Base-by-base conservation (phyloP, 2,888 invertebrate genomes). In the Leucophenga montana region DNA sequence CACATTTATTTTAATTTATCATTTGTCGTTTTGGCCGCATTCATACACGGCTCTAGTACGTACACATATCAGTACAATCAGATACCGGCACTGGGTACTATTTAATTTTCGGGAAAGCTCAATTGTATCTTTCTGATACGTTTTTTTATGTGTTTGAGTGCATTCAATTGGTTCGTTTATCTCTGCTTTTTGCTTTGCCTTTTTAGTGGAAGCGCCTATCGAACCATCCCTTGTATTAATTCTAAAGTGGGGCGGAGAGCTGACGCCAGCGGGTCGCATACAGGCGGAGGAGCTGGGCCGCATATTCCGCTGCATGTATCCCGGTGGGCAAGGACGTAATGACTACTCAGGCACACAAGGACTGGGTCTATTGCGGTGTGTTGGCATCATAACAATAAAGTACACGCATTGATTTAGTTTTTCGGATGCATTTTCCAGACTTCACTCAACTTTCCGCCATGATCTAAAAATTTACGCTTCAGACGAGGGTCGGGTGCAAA, bases 391-490 rank as follows among this genome's bases (percentile, higher is more conserved):
- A 27, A 20, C 13, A 18, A 54, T 4, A 1, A 33, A 0, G 14
- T 16, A 16, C 8, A 16, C 8, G 50, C 13, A 50, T 1, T 50
- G 13, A 50, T 50, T 1, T n/a, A 50, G 1, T 11, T 50, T 6
- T 50, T 50, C 8, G 5, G 6, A 3, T n/a, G n/a, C 46, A 46
- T 27, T 4, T 27, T 27, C 27, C 0, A 91, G 92, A 0, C 91
- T 99, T 0, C 99, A 99, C 89, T 98, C 98, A 9, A 99, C 99
- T 0, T 99, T 97, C 90, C 94, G 99, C 0, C 99, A 99, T 89
- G 99, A 99, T 89, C 91, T 99, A 72, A 99, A 99, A 91, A 99
- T 99, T 80, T 99, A 99, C 89, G 99, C 99, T 0, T 98, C 98
- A 0, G 99, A 99, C 88, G 99, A 99, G 88, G 99, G 99, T 2